Conservation (phyloP, 2,888 invertebrate species). For the Pemphredon lugubris region DNA sequence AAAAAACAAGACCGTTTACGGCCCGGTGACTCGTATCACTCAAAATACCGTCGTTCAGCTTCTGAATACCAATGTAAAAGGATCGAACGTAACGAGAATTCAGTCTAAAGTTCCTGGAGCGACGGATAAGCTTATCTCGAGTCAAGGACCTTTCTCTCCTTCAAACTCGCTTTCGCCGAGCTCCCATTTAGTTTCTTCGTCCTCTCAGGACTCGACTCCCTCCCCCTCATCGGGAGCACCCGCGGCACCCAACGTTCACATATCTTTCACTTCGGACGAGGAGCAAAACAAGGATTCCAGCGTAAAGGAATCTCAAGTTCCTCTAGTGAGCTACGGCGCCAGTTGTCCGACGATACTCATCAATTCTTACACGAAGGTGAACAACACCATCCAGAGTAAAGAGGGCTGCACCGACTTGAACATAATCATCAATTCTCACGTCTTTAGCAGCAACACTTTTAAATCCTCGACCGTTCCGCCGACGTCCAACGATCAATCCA, state of each 20-base stretch:
- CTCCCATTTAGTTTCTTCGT: not conserved
- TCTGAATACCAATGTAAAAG: slow-evolving; percentile 66
- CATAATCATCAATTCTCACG: slow-evolving; percentile 87
- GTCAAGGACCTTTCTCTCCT: not conserved
- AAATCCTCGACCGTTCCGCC: slow-evolving; percentile 59
- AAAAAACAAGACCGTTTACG: slow-evolving; percentile 22
- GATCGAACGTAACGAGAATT: slow-evolving; percentile 65
- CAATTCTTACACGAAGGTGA: slow-evolving; percentile 77
- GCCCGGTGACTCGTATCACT: slow-evolving; percentile 69
- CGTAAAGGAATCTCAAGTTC: slow-evolving; percentile 30
- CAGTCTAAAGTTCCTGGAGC: slow-evolving; percentile 35
- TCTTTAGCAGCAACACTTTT: slow-evolving; percentile 83
- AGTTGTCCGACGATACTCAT: slow-evolving; percentile 78
- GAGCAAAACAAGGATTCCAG: slow-evolving; percentile 49
- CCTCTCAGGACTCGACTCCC: not conserved
- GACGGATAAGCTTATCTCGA: not conserved
- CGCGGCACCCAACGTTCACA: slow-evolving; percentile 72
- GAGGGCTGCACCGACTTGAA: slow-evolving; percentile 87
- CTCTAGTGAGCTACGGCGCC: slow-evolving; percentile 35
- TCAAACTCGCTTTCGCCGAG: not conserved
- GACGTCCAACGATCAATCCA: slow-evolving; percentile 24
- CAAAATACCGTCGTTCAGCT: slow-evolving; percentile 78
- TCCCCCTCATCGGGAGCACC: not conserved
- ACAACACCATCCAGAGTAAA: slow-evolving; percentile 82
- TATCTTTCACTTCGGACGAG: slow-evolving; percentile 72